These are phyloP conservation scores for Macrophya alboannulata DNA, from an alignment of 2,888 invertebrate genomes.

Conservation along the genomic window DNA sequence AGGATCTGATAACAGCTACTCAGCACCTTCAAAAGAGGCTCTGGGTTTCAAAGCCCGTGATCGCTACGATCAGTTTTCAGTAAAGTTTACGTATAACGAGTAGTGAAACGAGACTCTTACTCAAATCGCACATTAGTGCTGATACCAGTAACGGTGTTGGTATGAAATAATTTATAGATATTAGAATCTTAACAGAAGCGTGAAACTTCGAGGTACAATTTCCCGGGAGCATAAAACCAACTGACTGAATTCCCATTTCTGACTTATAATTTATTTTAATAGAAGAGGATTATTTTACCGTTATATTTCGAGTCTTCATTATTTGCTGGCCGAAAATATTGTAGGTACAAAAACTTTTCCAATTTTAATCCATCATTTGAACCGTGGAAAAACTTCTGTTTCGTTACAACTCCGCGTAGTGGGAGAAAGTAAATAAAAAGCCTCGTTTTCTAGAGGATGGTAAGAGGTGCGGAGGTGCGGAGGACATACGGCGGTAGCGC, in stretches of 20 bases:
- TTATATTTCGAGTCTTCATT: conserved; percentile 42
- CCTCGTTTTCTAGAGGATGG: conserved; percentile 60
- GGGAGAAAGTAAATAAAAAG: conserved; percentile 66
- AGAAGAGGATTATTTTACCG: conserved; percentile 40
- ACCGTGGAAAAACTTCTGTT: conserved; percentile 68
- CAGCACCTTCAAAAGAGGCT: not conserved
- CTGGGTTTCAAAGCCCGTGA: not conserved
- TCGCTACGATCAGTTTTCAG: not conserved
- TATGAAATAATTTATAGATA: not conserved
- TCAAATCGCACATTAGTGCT: no score
- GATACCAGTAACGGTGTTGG: not conserved
- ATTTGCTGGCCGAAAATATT: conserved; percentile 50
- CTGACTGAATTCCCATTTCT: conserved; percentile 21
- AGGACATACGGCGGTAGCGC: conserved; percentile 52
- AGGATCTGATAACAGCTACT: not conserved
- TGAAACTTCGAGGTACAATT: not conserved
- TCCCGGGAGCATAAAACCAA: not conserved
- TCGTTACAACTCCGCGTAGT: conserved; percentile 70
- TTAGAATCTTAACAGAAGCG: not conserved
- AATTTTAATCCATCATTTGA: conserved; percentile 74
- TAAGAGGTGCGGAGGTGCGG: conserved; percentile 54
- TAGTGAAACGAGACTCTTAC: not conserved
- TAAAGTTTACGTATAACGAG: not conserved
- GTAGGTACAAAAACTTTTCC: conserved; percentile 71
- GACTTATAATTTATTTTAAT: conserved; percentile 38